These are phyloP conservation scores for Leptopilina myrica DNA, from an alignment of 2,888 invertebrate species.

Conservation along the genomic window DNA sequence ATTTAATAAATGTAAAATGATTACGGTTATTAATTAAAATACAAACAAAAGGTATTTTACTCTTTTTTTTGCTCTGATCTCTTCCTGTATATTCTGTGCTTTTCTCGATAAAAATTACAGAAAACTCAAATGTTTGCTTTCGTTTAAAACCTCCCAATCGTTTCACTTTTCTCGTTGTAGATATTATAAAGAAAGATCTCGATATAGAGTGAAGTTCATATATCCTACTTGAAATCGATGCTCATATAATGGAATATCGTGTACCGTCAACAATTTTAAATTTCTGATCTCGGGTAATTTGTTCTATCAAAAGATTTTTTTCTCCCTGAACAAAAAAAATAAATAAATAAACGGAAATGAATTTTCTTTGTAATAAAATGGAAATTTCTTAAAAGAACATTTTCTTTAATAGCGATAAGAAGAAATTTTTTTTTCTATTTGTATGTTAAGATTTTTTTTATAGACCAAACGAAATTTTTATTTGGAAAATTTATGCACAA, in stretches of 20 bases:
- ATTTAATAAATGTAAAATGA: too few species aligned
- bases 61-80: neutral
- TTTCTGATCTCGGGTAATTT: neutral
- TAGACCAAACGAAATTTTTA: too few species aligned
- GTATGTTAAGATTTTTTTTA: too few species aligned
- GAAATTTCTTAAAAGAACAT: too few species aligned
- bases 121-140: constrained; percentile 24
- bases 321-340: neutral
- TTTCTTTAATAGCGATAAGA: too few species aligned
- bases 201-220: neutral
- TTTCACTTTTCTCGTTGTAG: neutral
- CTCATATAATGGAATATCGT: constrained; percentile 13
- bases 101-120: neutral
- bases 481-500: too few species aligned
- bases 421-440: too few species aligned
- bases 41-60: neutral
- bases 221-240: constrained; percentile 2
- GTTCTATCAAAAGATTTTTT: neutral
- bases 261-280: neutral
- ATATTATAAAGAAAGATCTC: neutral
- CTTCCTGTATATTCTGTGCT: neutral
- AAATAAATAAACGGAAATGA: too few species aligned
- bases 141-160: constrained; percentile 5
- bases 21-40: neutral
- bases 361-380: too few species aligned